Evolutionary conservation across 2,888 invertebrate genomes (phyloP).

Genomic region (Drosophila birchii): DNA sequence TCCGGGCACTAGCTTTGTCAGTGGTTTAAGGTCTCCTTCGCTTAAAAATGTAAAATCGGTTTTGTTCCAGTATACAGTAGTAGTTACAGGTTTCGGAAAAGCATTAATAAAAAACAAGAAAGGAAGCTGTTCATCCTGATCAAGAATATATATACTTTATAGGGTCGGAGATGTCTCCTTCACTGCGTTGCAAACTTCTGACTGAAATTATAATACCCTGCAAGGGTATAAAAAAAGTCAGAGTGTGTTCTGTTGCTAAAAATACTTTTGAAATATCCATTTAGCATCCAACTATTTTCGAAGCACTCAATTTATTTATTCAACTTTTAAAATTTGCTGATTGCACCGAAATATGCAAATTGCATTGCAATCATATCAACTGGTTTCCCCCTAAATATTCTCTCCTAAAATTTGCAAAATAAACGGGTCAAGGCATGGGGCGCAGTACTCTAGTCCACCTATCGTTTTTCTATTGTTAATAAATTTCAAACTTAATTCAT

Average conservation of each 20-base stretch:
- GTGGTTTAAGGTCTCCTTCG: constrained; percentile 18
- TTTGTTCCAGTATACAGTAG: no score
- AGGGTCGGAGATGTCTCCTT: no score
- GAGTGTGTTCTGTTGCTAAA: no score
- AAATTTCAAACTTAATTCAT: constrained; percentile 57
- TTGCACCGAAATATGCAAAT: constrained; percentile 33
- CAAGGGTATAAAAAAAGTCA: no score
- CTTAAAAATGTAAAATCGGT: constrained; percentile 2
- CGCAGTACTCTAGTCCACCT: constrained; percentile 7
- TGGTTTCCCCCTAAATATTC: background rate
- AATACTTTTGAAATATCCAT: background rate
- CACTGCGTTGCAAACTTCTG: no score
- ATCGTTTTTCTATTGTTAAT: constrained; percentile 52
- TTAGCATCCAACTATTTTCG: constrained; percentile 1
- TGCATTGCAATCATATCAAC: constrained; percentile 24
- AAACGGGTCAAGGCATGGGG: constrained; percentile 31
- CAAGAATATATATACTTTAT: no score
- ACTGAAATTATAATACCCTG: no score
- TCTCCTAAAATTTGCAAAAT: constrained; percentile 3
- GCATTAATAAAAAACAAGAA: constrained; percentile 1
- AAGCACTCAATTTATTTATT: constrained; percentile 23
- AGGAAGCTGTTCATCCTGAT: no score
- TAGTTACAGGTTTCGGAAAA: background rate
- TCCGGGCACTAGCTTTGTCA: constrained; percentile 15
- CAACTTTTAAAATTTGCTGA: constrained; percentile 27